A percentile compares a stretch with the other conserved stretches of the same genome.
Evolutionary conservation across 2,797 vertebrate genomes (phyloP).

Genomic region (Pseudopleuronectes americanus): DNA sequence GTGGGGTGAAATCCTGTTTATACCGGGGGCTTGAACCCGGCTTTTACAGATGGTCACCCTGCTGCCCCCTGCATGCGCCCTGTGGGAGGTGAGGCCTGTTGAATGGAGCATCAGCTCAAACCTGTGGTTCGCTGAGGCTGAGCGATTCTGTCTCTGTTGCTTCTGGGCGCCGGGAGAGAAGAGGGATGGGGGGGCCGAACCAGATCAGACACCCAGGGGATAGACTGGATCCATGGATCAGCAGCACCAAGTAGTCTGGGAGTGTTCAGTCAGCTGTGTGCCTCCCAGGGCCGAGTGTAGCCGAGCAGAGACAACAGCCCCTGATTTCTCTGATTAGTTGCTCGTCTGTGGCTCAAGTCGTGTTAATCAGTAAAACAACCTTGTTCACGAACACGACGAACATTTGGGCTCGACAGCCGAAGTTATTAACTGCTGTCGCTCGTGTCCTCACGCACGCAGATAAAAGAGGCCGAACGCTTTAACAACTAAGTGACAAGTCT

Average conservation of each 20-base stretch:
- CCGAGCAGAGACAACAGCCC: constrained; percentile 65
- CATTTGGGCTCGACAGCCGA: constrained; percentile 39
- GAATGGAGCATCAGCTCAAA: constrained; percentile 48
- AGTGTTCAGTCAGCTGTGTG: constrained; percentile 49
- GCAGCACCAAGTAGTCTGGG: constrained; percentile 36
- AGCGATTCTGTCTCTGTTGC: constrained; percentile 50
- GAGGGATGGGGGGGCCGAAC: constrained; percentile 23
- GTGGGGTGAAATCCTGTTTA: constrained; percentile 28
- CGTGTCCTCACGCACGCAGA: constrained; percentile 20
- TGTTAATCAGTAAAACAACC: constrained; percentile 68
- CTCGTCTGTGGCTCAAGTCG: constrained; percentile 51
- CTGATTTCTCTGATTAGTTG: constrained; percentile 70
- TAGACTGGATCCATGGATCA: constrained; percentile 50
- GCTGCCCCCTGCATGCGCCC: constrained; percentile 17
- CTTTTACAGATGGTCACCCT: constrained; percentile 27
- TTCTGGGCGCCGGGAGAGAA: constrained; percentile 23
- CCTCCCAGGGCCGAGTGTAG: constrained; percentile 55
- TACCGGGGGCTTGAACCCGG: constrained; percentile 27
- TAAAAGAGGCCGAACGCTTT: constrained; percentile 13
- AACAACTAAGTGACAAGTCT: not conserved
- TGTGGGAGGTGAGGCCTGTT: constrained; percentile 41
- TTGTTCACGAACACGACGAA: constrained; percentile 33
- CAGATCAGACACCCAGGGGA: constrained; percentile 58
- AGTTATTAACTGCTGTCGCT: constrained; percentile 54
- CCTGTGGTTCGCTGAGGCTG: constrained; percentile 43